Evolutionary conservation across 2,797 vertebrate genomes (phyloP).

Genomic region (Arnoldichthys spilopterus): DNA sequence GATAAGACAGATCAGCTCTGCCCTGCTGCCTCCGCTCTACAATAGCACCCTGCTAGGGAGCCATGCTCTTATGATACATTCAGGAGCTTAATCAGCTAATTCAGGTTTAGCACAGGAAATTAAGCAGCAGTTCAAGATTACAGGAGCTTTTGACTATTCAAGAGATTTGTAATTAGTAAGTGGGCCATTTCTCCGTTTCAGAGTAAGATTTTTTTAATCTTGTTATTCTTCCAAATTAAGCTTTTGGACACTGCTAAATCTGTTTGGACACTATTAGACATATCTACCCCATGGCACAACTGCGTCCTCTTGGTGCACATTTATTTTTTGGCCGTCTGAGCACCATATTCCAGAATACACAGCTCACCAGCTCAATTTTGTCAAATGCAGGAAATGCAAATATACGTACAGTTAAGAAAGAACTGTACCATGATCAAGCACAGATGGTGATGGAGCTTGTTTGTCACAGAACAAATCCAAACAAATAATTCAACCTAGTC

Average conservation of each 20-base stretch:
- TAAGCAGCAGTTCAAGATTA: constrained; percentile 74
- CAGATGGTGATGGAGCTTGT: too few relatives aligned
- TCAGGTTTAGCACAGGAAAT: constrained; percentile 66
- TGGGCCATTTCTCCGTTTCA: constrained; percentile 70
- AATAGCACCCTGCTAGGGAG: constrained; percentile 47
- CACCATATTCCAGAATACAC: background rate
- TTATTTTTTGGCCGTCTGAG: too few relatives aligned
- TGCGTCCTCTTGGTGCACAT: background rate
- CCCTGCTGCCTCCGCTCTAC: constrained; percentile 16
- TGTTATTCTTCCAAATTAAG: constrained; percentile 58
- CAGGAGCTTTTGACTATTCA: constrained; percentile 71
- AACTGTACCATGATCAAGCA: too few relatives aligned
- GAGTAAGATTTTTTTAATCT: constrained; percentile 73
- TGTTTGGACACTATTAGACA: too few relatives aligned
- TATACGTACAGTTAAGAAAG: too few relatives aligned
- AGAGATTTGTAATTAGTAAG: constrained; percentile 77
- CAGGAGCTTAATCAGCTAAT: constrained; percentile 60
- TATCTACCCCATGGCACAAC: background rate
- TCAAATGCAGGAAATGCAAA: too few relatives aligned
- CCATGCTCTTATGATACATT: constrained; percentile 48
- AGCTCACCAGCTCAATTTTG: too few relatives aligned
- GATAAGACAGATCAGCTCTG: constrained; percentile 29
- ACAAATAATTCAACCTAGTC: too few relatives aligned
- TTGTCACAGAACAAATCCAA: too few relatives aligned
- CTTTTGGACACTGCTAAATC: background rate